A percentile compares a stretch with the other conserved stretches of the same genome.
Evolutionary conservation across 2,113 vertebrate genomes (phyloP).

Genomic region (Helogale parvula): DNA sequence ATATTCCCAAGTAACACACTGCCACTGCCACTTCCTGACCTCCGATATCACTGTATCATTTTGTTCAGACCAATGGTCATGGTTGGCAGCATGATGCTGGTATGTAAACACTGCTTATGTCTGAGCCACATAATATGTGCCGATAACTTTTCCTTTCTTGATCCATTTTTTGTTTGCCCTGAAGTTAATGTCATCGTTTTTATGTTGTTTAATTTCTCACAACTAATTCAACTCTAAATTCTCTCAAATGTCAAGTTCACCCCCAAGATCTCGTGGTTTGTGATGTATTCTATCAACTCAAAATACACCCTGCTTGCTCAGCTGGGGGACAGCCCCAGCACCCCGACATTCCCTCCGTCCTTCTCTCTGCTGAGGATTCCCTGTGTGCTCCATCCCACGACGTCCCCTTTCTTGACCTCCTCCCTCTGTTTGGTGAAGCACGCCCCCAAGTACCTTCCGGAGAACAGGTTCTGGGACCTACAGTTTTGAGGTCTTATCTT

Average conservation of each 20-base stretch:
- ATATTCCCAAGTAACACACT: background rate
- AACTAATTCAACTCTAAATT: background rate
- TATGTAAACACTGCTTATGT: rapidly evolving
- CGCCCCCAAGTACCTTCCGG: background rate
- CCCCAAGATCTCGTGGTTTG: no score
- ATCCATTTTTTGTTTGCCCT: background rate
- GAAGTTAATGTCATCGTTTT: background rate
- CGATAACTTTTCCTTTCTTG: background rate
- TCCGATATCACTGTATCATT: rapidly evolving
- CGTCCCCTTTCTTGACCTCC: background rate
- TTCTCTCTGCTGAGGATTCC: background rate
- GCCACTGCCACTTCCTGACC: background rate
- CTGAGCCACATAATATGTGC: rapidly evolving
- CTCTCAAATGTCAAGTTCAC: background rate
- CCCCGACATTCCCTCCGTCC: background rate
- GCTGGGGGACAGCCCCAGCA: background rate
- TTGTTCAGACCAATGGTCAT: rapidly evolving
- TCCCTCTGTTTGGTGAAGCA: background rate
- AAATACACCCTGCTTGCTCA: background rate
- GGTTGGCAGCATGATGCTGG: rapidly evolving
- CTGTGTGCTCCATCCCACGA: background rate
- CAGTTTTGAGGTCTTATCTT: background rate
- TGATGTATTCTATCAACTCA: background rate
- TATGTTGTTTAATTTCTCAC: background rate
- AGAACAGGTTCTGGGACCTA: background rate